phyloP scores from a whole-genome alignment of 2,113 vertebrate species.

The Hoplias malabaricus region DNA sequence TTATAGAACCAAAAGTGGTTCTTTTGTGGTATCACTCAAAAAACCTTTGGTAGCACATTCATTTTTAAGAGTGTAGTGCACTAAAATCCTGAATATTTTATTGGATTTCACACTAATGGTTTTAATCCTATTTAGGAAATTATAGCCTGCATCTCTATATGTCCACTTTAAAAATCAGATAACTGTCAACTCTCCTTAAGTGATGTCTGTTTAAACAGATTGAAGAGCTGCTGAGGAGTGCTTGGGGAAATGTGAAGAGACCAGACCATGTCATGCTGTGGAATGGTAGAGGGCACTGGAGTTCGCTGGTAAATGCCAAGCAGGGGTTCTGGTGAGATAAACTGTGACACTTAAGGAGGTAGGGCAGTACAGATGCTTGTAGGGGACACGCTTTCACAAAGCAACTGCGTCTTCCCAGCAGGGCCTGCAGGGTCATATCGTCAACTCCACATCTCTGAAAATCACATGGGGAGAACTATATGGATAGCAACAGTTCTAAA shows the following conservation, averaged over 20 bases:
- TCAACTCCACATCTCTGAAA: constrained; percentile 12
- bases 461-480: neutral
- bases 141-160: too few species aligned
- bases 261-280: neutral
- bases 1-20: too few species aligned
- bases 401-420: constrained; percentile 27
- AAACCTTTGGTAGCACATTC: too few species aligned
- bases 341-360: neutral
- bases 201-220: neutral
- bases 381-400: neutral
- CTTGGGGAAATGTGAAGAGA: neutral
- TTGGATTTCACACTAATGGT: too few species aligned
- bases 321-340: neutral
- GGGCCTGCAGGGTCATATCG: neutral
- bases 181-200: neutral
- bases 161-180: too few species aligned
- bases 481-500: neutral
- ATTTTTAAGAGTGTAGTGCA: too few species aligned
- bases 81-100: too few species aligned
- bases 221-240: neutral
- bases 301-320: neutral
- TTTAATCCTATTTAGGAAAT: too few species aligned
- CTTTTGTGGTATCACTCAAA: too few species aligned
- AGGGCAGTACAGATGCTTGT: neutral
- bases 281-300: neutral